These are phyloP conservation scores for Drosophila sturtevanti DNA, from an alignment of 1,140 invertebrate genomes.

Conservation along the genomic window DNA sequence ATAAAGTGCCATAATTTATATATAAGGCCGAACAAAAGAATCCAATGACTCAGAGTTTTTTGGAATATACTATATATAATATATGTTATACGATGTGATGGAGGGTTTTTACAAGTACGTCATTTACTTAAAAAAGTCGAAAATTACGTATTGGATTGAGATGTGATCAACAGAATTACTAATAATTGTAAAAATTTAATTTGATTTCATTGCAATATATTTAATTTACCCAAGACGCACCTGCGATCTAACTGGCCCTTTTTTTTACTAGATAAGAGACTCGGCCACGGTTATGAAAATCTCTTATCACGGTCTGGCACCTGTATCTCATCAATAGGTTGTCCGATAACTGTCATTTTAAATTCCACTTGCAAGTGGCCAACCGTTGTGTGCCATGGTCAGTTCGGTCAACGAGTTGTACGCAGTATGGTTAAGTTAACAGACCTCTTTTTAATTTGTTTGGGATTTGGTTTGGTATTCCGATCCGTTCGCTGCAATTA, in stretches of 20 bases:
- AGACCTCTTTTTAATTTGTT: background rate
- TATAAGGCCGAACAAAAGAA: constrained; percentile 6
- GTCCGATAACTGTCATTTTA: background rate
- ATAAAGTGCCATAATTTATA: constrained; percentile 28
- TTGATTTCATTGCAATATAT: too few relatives aligned
- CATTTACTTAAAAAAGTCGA: too few relatives aligned
- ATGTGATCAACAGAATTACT: too few relatives aligned
- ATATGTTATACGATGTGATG: too few relatives aligned
- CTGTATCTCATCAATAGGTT: background rate
- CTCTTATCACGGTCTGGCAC: constrained; percentile 1
- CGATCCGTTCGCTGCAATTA: constrained; percentile 17
- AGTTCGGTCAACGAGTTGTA: background rate
- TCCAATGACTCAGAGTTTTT: constrained; percentile 9
- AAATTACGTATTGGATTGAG: too few relatives aligned
- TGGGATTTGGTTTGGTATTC: background rate
- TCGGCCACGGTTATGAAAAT: background rate
- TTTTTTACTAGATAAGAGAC: background rate
- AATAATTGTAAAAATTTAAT: too few relatives aligned
- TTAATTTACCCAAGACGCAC: background rate
- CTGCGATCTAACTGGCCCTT: background rate
- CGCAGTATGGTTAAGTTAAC: background rate
- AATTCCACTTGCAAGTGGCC: background rate
- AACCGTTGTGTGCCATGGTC: background rate
- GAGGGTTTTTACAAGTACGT: too few relatives aligned
- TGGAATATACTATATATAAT: too few relatives aligned